A percentile compares a stretch with the other conserved stretches of the same genome.
Conservation (phyloP, 2,888 invertebrate genomes). For the Ditylenchus weischeri region DNA sequence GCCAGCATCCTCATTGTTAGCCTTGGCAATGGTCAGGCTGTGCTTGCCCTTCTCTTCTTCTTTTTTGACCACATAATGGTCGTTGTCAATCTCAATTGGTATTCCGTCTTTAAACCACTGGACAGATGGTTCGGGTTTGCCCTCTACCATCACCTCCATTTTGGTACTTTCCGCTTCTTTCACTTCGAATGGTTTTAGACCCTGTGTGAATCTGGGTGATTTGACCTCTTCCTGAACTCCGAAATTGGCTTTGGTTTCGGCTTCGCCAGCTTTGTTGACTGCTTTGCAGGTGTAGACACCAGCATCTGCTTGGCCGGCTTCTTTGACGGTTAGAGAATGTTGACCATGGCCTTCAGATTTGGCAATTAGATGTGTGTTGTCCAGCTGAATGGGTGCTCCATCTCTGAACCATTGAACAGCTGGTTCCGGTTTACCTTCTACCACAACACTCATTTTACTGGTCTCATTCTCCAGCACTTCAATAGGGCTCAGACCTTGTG, state of each 20-base stretch:
- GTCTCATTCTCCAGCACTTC: constrained; percentile 24
- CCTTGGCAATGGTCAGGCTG: constrained; percentile 89
- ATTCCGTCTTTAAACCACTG: constrained; percentile 84
- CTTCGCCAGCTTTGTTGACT: constrained; percentile 67
- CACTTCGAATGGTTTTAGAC: constrained; percentile 48
- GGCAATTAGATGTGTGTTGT: constrained; percentile 72
- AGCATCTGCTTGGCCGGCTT: constrained; percentile 42
- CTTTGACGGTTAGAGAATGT: constrained; percentile 42
- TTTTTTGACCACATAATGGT: constrained; percentile 39
- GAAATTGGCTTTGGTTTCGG: constrained; percentile 61
- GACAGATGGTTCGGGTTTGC: constrained; percentile 44
- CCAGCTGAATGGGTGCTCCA: constrained; percentile 62
- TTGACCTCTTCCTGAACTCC: constrained; percentile 53
- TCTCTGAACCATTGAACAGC: constrained; percentile 81
- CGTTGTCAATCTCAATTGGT: constrained; percentile 36
- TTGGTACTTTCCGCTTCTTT: constrained; percentile 67
- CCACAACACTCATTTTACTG: constrained; percentile 10
- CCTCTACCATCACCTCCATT: constrained; percentile 28
- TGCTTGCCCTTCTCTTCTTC: constrained; percentile 69
- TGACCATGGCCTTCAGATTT: constrained; percentile 60
- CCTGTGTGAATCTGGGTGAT: constrained; percentile 59
- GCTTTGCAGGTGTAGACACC: constrained; percentile 69
- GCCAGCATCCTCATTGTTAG: constrained; percentile 89
- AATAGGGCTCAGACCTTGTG: constrained; percentile 27
- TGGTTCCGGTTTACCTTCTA: constrained; percentile 71